Conservation (phyloP, 2,888 invertebrate genomes). For the Octonoba sinensis region DNA sequence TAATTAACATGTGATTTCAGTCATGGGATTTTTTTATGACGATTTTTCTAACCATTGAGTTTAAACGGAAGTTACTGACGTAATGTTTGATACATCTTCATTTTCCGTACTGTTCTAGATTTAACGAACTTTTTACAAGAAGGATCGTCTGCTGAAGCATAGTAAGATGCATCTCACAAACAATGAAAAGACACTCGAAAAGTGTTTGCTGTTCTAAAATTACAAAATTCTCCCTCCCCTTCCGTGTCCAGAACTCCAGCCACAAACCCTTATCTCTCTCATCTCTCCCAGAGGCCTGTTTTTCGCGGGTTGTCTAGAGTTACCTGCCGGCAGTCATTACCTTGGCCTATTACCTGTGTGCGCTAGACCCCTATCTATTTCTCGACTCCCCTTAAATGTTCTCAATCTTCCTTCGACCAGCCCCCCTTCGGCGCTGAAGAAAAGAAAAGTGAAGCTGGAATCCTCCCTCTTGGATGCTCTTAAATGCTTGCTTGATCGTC, state of each 20-base stretch:
- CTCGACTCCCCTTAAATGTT: constrained; percentile 20
- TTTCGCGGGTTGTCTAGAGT: constrained; percentile 25
- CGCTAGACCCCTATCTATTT: constrained; percentile 42
- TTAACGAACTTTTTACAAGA: too few relatives aligned
- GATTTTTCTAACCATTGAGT: too few relatives aligned
- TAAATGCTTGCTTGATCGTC: constrained; percentile 20
- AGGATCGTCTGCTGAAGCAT: too few relatives aligned
- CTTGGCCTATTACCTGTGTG: constrained; percentile 29
- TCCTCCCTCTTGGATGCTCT: neutral
- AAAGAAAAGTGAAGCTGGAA: constrained; percentile 25
- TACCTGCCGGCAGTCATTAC: constrained; percentile 47
- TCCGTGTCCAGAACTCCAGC: neutral
- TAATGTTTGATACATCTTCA: too few relatives aligned
- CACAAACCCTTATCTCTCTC: constrained; percentile 17
- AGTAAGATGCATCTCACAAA: too few relatives aligned
- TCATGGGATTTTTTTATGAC: too few relatives aligned
- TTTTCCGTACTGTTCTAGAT: too few relatives aligned
- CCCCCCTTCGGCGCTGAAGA: constrained; percentile 22
- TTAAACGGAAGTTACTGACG: too few relatives aligned
- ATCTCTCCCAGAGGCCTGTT: constrained; percentile 37
- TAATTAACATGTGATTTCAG: too few relatives aligned
- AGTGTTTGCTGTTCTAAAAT: neutral
- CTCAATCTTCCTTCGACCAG: neutral
- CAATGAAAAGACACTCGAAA: too few relatives aligned
- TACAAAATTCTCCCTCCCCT: constrained; percentile 1